These are phyloP conservation scores for Thunnus maccoyii DNA, from an alignment of 2,113 vertebrate genomes.

Conservation along the genomic window DNA sequence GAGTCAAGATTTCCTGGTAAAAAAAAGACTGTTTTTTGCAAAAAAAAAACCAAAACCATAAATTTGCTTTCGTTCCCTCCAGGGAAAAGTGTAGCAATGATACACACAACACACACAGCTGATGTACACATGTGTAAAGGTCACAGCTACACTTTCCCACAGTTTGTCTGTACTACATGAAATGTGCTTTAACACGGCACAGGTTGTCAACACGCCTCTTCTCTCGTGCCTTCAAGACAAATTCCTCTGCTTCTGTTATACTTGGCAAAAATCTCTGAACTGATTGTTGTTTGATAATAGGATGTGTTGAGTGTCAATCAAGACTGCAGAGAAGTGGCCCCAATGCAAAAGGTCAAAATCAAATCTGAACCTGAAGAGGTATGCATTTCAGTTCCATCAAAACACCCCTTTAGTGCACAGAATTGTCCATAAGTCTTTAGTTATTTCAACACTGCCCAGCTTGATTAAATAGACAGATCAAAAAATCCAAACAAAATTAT, in stretches of 20 bases:
- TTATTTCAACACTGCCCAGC: neutral
- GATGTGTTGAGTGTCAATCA: conserved; percentile 3
- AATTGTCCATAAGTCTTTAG: neutral
- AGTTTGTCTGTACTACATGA: conserved; percentile 19
- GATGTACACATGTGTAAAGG: too few relatives aligned
- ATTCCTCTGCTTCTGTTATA: conserved; percentile 43
- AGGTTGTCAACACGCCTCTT: conserved; percentile 45
- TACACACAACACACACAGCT: neutral
- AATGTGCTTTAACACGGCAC: neutral
- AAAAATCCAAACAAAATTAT: neutral
- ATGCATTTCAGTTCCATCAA: neutral
- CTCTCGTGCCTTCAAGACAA: conserved; percentile 52
- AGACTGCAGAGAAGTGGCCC: neutral
- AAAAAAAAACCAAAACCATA: neutral
- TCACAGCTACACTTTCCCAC: conserved; percentile 17
- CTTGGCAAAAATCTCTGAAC: conserved; percentile 24
- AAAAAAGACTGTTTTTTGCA: neutral
- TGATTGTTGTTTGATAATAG: conserved; percentile 13
- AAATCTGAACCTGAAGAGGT: conserved; percentile 19
- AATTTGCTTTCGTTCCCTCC: neutral
- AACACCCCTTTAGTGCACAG: neutral
- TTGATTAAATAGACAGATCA: neutral
- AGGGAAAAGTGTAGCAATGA: neutral
- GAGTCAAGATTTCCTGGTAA: too few relatives aligned
- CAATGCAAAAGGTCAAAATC: neutral